These are phyloP conservation scores for Atta cephalotes DNA, from an alignment of 1,140 invertebrate species.

Conservation along the genomic window DNA sequence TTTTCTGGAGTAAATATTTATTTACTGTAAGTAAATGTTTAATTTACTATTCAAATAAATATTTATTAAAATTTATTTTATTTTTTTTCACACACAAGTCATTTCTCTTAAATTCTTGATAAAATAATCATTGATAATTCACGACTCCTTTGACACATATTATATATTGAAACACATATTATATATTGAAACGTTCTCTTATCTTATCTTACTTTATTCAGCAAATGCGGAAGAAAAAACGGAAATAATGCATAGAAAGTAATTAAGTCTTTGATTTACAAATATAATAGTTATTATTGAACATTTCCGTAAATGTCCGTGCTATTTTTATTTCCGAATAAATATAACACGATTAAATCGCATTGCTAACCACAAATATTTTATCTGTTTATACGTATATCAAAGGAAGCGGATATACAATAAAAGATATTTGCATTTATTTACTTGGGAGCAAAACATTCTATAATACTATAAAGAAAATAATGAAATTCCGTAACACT, in stretches of 20 bases:
- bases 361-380: no score
- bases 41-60: no score
- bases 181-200: not conserved
- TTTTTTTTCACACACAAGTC: no score
- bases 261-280: not conserved
- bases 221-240: not conserved
- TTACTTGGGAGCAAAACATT: not conserved
- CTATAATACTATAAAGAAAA: not conserved
- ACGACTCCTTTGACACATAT: no score
- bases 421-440: not conserved
- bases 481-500: not conserved
- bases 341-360: not conserved
- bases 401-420: not conserved
- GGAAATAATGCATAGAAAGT: not conserved
- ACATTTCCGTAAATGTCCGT: not conserved
- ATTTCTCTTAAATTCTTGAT: not conserved
- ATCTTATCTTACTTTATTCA: conserved; percentile 15
- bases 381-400: not conserved
- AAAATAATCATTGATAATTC: not conserved
- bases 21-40: no score
- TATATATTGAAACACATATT: no score
- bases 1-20: no score
- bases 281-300: not conserved
- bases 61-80: no score
- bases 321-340: not conserved